These are phyloP conservation scores for Eilema griseolum DNA, from an alignment of 2,888 invertebrate genomes.

Conservation along the genomic window DNA sequence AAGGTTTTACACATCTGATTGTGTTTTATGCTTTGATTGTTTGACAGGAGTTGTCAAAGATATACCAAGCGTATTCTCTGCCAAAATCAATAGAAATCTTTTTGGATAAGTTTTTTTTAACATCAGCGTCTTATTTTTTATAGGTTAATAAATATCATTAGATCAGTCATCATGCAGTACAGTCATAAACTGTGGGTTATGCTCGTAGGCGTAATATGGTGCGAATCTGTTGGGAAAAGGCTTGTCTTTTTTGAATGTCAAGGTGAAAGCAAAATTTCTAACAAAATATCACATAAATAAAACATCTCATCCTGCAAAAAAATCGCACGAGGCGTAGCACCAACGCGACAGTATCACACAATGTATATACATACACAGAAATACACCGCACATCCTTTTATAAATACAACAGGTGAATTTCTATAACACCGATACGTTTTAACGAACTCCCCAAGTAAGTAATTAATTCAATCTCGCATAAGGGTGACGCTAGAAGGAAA, in stretches of 20 bases:
- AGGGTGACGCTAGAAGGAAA: conserved; percentile 61
- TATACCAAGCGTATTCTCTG: too few species aligned
- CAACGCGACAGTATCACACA: neutral
- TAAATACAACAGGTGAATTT: conserved; percentile 38
- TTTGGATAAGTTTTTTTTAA: neutral
- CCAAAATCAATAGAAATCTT: neutral
- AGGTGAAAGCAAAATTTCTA: too few species aligned
- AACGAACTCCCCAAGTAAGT: conserved; percentile 43
- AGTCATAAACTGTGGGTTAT: too few species aligned
- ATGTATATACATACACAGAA: conserved; percentile 6
- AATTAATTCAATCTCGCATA: conserved; percentile 65
- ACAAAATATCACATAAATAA: too few species aligned
- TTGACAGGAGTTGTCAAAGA: neutral
- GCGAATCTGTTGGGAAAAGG: too few species aligned
- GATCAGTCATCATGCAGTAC: too few species aligned
- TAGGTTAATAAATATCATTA: too few species aligned
- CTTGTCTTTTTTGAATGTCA: too few species aligned
- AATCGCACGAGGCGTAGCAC: neutral
- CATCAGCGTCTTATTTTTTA: too few species aligned
- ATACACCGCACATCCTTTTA: conserved; percentile 16
- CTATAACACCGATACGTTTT: conserved; percentile 47
- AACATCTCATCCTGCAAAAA: too few species aligned
- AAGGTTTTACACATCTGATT: conserved; percentile 6
- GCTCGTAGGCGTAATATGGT: too few species aligned
- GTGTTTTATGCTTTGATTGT: neutral